These are phyloP conservation scores for Desmodus rotundus DNA, from an alignment of 2,113 vertebrate genomes.

Conservation along the genomic window DNA sequence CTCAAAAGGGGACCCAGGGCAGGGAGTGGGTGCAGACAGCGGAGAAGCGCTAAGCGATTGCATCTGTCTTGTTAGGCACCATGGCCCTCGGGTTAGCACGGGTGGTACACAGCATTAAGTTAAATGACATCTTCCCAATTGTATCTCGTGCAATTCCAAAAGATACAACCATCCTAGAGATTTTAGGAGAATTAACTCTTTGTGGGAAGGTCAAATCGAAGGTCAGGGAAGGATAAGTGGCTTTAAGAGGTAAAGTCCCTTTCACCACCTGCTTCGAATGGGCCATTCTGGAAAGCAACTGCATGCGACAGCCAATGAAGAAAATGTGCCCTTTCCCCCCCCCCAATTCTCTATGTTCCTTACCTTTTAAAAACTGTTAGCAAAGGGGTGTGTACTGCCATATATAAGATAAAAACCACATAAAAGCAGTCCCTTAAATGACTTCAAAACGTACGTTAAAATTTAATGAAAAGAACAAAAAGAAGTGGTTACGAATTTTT, in stretches of 20 bases:
- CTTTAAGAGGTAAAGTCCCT: not conserved
- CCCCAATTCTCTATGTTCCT: not conserved
- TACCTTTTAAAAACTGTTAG: not conserved
- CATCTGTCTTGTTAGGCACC: not conserved
- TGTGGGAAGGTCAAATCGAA: not conserved
- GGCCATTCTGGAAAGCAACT: not conserved
- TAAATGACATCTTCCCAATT: not conserved
- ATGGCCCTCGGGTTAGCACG: not conserved
- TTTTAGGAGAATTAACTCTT: not conserved
- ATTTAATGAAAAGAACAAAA: not conserved
- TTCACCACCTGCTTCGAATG: not conserved
- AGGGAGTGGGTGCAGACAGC: not conserved
- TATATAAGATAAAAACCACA: not conserved
- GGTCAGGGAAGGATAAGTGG: not conserved
- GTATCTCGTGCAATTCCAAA: not conserved
- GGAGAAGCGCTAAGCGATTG: not conserved
- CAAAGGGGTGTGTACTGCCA: not conserved
- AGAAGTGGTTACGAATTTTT: not conserved
- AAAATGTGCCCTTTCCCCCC: no score
- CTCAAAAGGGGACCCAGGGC: not conserved
- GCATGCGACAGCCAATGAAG: not conserved
- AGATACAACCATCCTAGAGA: not conserved
- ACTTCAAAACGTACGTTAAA: not conserved
- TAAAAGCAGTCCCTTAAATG: not conserved
- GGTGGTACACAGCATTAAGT: accelerated